A percentile compares a stretch with the other conserved stretches of the same genome.
Conservation (phyloP, 1,140 invertebrate species). For the Lerema accius region DNA sequence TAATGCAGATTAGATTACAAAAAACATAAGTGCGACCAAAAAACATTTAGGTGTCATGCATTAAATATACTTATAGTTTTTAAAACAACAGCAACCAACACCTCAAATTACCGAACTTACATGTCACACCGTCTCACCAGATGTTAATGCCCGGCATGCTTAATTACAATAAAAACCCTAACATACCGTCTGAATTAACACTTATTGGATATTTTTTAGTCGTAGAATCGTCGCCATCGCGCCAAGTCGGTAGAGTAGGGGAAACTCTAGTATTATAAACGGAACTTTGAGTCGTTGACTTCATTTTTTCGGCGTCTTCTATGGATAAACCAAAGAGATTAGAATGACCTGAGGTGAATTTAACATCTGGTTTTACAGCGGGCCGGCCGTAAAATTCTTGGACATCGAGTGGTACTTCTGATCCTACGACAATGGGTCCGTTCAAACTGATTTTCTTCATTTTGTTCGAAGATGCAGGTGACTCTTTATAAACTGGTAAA, state of each 20-base stretch:
- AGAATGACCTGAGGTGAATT: conserved; percentile 84
- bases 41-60: too few species aligned
- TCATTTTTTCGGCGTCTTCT: conserved; percentile 82
- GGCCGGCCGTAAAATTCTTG: conserved; percentile 52
- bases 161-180: conserved; percentile 31
- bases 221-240: conserved; percentile 63
- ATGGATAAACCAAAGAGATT: conserved; percentile 84
- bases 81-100: conserved; percentile 14
- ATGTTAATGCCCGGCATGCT: conserved; percentile 46
- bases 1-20: too few species aligned
- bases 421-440: conserved; percentile 25
- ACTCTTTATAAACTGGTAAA: conserved; percentile 38
- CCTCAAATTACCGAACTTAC: conserved; percentile 13
- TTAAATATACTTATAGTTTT: too few species aligned
- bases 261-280: conserved; percentile 83
- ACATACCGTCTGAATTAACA: conserved; percentile 69
- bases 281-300: conserved; percentile 78
- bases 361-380: conserved; percentile 50
- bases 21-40: too few species aligned
- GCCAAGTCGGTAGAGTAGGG: conserved; percentile 83
- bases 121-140: conserved; percentile 16
- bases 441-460: conserved; percentile 33
- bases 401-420: conserved; percentile 47
- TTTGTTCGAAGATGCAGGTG: conserved; percentile 21
- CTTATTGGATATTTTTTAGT: conserved; percentile 76